These are phyloP conservation scores for Clarias macrocephalus DNA, from an alignment of 2,113 vertebrate species.

Conservation along the genomic window DNA sequence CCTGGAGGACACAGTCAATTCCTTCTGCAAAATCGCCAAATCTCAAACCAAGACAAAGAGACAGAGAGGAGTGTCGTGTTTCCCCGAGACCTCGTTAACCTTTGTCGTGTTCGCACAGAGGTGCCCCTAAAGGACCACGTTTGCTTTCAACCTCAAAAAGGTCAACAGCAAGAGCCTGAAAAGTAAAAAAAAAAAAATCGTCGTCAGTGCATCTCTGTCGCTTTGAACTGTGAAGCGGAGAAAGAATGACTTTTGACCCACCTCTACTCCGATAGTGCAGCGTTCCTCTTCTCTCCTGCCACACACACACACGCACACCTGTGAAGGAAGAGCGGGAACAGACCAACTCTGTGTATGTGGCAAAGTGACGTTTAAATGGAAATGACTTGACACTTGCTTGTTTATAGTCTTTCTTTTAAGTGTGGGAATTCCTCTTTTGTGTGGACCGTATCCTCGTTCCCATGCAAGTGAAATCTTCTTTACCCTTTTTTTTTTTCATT, in stretches of 20 bases:
- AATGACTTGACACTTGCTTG: slow-evolving; percentile 42
- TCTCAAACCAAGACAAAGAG: not conserved
- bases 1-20: not conserved
- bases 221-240: slow-evolving; percentile 6
- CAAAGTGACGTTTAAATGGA: slow-evolving; percentile 28
- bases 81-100: not conserved
- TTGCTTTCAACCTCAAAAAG: slow-evolving; percentile 11
- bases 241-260: not conserved
- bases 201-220: not conserved
- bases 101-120: not conserved
- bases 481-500: not conserved
- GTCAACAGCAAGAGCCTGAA: slow-evolving; percentile 1
- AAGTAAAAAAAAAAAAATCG: not conserved
- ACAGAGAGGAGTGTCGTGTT: not conserved
- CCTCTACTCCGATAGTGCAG: not conserved
- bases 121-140: not conserved
- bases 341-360: not conserved
- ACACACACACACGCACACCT: slow-evolving; percentile 19
- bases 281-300: not conserved
- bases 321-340: slow-evolving; percentile 13
- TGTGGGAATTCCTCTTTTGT: slow-evolving; percentile 1
- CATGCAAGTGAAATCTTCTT: not conserved
- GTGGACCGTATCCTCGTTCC: not conserved
- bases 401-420: slow-evolving; percentile 36
- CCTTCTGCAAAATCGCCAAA: not conserved